Base-by-base conservation (phyloP, 2,888 invertebrate species). In the Eutolmus rufibarbis region DNA sequence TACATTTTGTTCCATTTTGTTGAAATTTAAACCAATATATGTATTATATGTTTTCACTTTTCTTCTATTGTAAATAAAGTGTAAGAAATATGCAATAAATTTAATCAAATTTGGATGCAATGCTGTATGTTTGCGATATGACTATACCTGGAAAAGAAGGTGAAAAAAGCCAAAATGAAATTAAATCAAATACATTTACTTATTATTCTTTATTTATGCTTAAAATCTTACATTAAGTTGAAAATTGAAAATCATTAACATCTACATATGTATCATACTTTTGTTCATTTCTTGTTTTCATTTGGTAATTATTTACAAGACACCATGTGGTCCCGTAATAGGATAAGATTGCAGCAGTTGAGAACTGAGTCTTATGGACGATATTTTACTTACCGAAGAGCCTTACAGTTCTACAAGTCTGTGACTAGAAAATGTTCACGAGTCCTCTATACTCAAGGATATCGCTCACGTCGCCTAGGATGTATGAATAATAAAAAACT, bases 321-420 rank as follows among this genome's bases (percentile, higher is more conserved):
- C 89, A 89, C 89, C 89, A 88, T 88, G 88, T 89, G 89, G 89
- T 89, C 89, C 89, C 89, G 89, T 89, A 89, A 85, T 85, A 85
- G 85, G 46, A 74, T 74, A 85, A 85, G 85, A 46, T 46, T 74
- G 46, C 85, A 74, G 74, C n/a, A 74, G 43, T 85, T n/a, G n/a
- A 85, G 43, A 85, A 74, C 74, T 74, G 74, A 74, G 85, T 85
- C 85, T 85, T 74, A 74, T 85, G 85, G 85, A 85, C 85, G 85
- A 85, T 85, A 85, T 85, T 37, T 66, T 82, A 16, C 46, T 74
- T 46, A 85, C 14, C 4, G 9, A 66, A 66, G 74, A 74, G 46
- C 57, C 57, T n/a, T n/a, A n/a, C n/a, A n/a, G n/a, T n/a, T n/a
- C n/a, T n/a, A n/a, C n/a, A n/a, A n/a, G n/a, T n/a, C n/a, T n/a